Conservation (phyloP, 2,113 vertebrate genomes). For the Sinosuthora webbiana region DNA sequence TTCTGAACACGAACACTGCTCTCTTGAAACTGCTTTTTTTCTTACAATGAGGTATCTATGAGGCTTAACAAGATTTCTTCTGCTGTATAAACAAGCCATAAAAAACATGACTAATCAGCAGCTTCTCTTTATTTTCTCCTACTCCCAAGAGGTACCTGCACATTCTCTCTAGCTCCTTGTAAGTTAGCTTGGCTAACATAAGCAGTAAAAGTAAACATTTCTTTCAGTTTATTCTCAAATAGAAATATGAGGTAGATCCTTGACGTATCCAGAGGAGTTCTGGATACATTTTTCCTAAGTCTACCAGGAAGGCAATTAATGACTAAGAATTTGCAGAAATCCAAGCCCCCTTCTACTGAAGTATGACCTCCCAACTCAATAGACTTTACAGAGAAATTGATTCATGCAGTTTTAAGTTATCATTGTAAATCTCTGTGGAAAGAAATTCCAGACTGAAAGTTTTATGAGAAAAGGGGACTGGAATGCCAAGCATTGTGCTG, state of each 20-base stretch:
- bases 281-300: not conserved
- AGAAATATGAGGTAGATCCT: not conserved
- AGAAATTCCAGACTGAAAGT: not conserved
- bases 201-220: not conserved
- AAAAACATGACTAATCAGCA: not conserved
- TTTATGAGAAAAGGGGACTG: not conserved
- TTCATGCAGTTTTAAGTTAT: not conserved
- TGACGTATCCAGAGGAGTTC: not conserved
- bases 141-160: not conserved
- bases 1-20: not conserved
- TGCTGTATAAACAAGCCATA: not conserved
- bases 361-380: not conserved
- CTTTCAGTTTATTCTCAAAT: not conserved
- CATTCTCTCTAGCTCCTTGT: not conserved
- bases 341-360: not conserved
- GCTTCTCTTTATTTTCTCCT: not conserved
- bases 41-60: not conserved
- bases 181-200: not conserved
- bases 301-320: not conserved
- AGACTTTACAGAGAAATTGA: not conserved
- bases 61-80: not conserved
- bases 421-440: not conserved
- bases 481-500: not conserved
- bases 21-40: not conserved
- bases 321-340: not conserved